phyloP scores from a whole-genome alignment of 2,113 vertebrate genomes.

The Ammodytes marinus region DNA sequence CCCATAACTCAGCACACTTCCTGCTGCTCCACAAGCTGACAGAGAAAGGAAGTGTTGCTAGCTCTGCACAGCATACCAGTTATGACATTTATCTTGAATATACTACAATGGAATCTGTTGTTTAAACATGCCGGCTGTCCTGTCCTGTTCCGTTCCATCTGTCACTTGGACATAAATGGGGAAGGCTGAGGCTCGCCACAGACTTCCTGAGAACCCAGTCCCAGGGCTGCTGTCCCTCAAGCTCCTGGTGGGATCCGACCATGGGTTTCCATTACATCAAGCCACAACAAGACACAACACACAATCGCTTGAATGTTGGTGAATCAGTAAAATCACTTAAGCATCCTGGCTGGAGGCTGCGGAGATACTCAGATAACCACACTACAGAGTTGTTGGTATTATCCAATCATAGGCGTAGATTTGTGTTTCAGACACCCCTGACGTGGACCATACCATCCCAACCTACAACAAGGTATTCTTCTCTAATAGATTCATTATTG shows the following conservation, averaged over 20 bases:
- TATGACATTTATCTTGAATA: conserved; percentile 64
- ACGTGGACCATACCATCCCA: too few species aligned
- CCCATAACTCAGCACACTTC: conserved; percentile 60
- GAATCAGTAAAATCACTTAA: conserved; percentile 27
- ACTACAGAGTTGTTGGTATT: conserved; percentile 1
- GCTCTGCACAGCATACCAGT: conserved; percentile 47
- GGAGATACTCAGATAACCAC: background rate
- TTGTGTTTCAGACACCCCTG: too few species aligned
- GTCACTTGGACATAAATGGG: conserved; percentile 44
- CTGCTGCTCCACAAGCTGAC: conserved; percentile 53
- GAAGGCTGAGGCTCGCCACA: conserved; percentile 9
- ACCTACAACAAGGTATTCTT: too few species aligned
- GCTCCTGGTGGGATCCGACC: conserved; percentile 32
- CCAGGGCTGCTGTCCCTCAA: conserved; percentile 16
- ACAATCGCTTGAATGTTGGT: background rate
- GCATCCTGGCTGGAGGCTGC: conserved; percentile 13
- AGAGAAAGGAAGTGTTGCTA: conserved; percentile 55
- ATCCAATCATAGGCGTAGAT: background rate
- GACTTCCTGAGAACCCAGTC: conserved; percentile 46
- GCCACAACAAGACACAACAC: conserved; percentile 19
- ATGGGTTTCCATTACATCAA: conserved; percentile 54
- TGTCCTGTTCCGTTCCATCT: conserved; percentile 58
- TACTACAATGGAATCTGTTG: conserved; percentile 64
- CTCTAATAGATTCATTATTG: too few species aligned
- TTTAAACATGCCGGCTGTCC: conserved; percentile 54